Percentiles rank a stretch among this genome's conserved stretches.
phyloP scores from a whole-genome alignment of 2,113 vertebrate genomes.

The Phyllopteryx taeniolatus region DNA sequence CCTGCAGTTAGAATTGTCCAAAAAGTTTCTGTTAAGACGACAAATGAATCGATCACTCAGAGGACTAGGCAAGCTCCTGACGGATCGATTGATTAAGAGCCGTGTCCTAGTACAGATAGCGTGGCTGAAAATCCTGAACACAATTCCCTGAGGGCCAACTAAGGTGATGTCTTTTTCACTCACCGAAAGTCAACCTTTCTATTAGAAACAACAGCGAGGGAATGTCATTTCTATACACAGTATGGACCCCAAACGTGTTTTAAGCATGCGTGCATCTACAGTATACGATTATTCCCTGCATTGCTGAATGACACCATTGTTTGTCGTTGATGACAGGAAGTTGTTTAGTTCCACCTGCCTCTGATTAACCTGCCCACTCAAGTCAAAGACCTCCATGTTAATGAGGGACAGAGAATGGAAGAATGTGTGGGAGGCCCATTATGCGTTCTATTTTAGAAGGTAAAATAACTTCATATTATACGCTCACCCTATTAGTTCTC shows the following conservation, averaged over 20 bases:
- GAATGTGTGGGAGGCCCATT: conserved; percentile 1
- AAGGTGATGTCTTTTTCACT: conserved; percentile 4
- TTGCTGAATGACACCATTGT: conserved; percentile 41
- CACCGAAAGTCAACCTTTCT: background rate
- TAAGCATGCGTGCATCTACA: conserved; percentile 19
- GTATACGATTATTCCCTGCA: conserved; percentile 15
- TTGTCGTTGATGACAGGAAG: conserved; percentile 58
- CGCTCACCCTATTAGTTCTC: background rate
- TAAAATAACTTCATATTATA: conserved; percentile 7
- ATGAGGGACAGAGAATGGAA: conserved; percentile 44
- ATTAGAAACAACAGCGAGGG: background rate
- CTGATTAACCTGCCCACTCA: conserved; percentile 69
- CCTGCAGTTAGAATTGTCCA: background rate
- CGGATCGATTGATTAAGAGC: background rate
- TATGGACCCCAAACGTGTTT: background rate
- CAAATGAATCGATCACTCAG: background rate
- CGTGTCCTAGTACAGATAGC: conserved; percentile 16
- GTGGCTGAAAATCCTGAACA: background rate
- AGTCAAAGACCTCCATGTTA: conserved; percentile 59
- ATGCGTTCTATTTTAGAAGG: background rate
- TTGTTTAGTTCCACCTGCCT: conserved; percentile 49
- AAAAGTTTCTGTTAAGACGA: background rate
- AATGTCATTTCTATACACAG: background rate
- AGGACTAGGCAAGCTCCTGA: background rate
- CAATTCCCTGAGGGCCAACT: conserved; percentile 1